These are phyloP conservation scores for Meta bourneti DNA, from an alignment of 2,888 invertebrate genomes.

Conservation along the genomic window DNA sequence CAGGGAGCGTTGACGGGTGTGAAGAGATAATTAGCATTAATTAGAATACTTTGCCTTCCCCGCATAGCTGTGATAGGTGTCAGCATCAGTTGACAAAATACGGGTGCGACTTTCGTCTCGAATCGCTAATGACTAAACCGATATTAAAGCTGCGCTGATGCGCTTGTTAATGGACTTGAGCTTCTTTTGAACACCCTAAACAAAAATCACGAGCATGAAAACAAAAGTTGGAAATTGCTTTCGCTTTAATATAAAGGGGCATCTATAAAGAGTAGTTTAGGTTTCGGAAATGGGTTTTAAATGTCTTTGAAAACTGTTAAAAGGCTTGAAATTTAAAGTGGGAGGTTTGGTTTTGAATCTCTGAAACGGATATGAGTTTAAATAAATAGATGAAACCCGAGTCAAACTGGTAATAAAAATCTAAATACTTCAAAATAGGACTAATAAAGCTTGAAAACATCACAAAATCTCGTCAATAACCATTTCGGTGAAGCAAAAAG, in stretches of 20 bases:
- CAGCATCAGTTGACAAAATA: slow-evolving; percentile 13
- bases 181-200: neutral
- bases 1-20: neutral
- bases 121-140: slow-evolving; percentile 20
- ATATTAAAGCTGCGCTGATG: neutral
- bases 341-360: no score
- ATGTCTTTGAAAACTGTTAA: no score
- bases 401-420: no score
- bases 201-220: neutral
- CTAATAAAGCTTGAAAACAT: no score
- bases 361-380: no score
- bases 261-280: no score
- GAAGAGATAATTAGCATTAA: slow-evolving; percentile 44
- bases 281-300: no score
- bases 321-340: no score
- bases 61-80: slow-evolving; percentile 11
- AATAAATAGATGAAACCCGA: no score
- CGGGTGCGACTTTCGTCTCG: neutral
- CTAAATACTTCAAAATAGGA: no score
- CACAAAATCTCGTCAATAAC: no score
- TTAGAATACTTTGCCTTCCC: slow-evolving; percentile 30
- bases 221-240: neutral
- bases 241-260: neutral
- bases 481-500: no score
- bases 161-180: neutral